Evolutionary conservation across 2,113 vertebrate species (phyloP), one percentile per base, ranked within the genome.

Genomic region (Machaerirhynchus nigripectus): DNA sequence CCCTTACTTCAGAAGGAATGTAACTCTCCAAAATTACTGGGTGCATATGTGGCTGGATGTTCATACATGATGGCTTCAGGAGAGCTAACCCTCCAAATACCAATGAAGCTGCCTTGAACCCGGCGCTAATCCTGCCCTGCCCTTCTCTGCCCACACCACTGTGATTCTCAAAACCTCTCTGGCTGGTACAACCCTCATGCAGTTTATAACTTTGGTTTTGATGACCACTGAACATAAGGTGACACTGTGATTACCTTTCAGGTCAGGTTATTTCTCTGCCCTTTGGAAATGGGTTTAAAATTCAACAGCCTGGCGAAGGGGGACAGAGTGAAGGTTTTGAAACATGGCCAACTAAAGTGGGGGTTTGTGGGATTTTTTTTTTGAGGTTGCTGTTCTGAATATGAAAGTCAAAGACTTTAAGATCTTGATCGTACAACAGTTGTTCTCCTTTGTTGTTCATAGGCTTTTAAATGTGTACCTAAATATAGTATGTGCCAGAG

Each of bases 401-500:
- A 28, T 64, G 55, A 68, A 93, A 90, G 60, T 78, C 76, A 57
- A 73, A 95, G 71, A 50, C 50, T 65, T 65, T 65, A 77, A 84
- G 65, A 84, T 87, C 68, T 90, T 68, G 39, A 56, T 92, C 21
- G 10, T 93, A 56, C 0, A 78, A 71, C 63, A 89, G 7, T 90
- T 83, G 71, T 84, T 95, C 78, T 94, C 70, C 61, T 87, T 80
- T 84, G 44, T 93, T 94, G 94, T 92, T 94, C 75, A 42, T 56
- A 84, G 71, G 71, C 89, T 95, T 90, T 90, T 80, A 94, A 88
- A 74, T 67, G 50, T 83, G 77, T 93, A 77, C 84, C 95, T 97
- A 95, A 96, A 95, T 97, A 95, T 94, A 96, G 95, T 75, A 39
- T 95, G 70, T 90, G 84, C 60, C 87, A 95, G 90, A 87, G 69